These are phyloP conservation scores for Pseudochirops cupreus DNA, from an alignment of 2,797 vertebrate genomes.

Conservation along the genomic window DNA sequence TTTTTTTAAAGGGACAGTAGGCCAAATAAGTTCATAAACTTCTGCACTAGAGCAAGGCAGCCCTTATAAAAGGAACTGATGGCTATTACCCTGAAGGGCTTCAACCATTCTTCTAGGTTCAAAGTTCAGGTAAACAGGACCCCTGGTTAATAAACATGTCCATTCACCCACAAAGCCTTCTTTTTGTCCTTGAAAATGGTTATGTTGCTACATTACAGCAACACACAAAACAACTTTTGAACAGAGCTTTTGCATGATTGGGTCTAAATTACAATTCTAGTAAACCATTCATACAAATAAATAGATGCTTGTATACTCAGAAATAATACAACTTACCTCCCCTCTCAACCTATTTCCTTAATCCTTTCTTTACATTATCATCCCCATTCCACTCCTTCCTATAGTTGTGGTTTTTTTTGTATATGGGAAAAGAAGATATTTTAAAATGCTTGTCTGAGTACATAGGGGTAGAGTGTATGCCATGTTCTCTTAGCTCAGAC, in stretches of 20 bases:
- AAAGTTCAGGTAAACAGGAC: background rate
- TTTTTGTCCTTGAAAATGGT: background rate
- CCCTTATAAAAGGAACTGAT: background rate
- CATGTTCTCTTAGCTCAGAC: background rate
- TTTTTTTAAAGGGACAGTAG: too few relatives aligned
- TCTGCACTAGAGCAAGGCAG: background rate
- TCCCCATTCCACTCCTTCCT: constrained; percentile 21
- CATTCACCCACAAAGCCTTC: background rate
- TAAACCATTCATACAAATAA: background rate
- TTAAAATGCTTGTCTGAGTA: background rate
- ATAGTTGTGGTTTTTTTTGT: background rate
- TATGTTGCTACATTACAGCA: background rate
- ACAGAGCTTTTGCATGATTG: background rate
- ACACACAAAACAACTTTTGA: background rate
- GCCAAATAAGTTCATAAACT: too few relatives aligned
- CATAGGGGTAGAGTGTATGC: background rate
- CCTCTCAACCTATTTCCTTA: background rate
- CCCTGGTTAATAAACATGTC: background rate
- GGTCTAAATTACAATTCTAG: background rate
- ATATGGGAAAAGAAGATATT: background rate
- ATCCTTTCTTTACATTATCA: constrained; percentile 11
- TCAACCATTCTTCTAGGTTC: background rate
- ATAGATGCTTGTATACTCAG: background rate
- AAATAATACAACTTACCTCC: background rate
- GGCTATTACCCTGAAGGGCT: background rate